These are phyloP conservation scores for Paradoxurus hermaphroditus DNA, from an alignment of 2,113 vertebrate genomes.

Conservation along the genomic window DNA sequence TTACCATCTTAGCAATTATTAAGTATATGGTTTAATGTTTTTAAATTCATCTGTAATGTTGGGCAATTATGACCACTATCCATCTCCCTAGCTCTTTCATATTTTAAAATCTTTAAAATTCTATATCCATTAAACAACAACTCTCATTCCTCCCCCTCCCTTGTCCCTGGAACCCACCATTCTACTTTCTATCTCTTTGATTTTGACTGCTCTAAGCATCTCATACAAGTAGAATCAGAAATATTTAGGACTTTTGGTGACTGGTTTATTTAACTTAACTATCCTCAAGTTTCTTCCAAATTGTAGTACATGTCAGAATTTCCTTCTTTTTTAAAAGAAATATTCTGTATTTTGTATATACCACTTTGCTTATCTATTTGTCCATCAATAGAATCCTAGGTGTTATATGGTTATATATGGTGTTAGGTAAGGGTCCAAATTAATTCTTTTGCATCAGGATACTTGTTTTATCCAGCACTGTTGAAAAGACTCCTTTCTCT, in stretches of 20 bases:
- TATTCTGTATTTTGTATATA: background rate
- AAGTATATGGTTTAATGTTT: background rate
- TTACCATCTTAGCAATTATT: background rate
- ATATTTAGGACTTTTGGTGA: background rate
- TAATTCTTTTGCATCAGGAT: background rate
- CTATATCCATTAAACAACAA: background rate
- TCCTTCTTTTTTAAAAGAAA: background rate
- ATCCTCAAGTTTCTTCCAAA: background rate
- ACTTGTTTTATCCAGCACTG: background rate
- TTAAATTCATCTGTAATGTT: background rate
- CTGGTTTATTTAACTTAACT: background rate
- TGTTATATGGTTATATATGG: too few relatives aligned
- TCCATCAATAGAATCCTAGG: too few relatives aligned
- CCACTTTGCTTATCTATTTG: background rate
- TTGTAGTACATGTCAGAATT: background rate
- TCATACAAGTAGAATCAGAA: background rate
- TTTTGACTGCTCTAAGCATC: background rate
- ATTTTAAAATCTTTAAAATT: background rate
- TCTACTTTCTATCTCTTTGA: background rate
- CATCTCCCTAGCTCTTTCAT: background rate
- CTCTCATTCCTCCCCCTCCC: background rate
- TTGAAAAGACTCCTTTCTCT: background rate
- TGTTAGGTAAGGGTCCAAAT: background rate
- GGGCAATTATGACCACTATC: background rate
- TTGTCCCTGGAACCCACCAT: background rate